These are phyloP conservation scores for Vireo griseus DNA, from an alignment of 2,797 vertebrate species.

Conservation along the genomic window DNA sequence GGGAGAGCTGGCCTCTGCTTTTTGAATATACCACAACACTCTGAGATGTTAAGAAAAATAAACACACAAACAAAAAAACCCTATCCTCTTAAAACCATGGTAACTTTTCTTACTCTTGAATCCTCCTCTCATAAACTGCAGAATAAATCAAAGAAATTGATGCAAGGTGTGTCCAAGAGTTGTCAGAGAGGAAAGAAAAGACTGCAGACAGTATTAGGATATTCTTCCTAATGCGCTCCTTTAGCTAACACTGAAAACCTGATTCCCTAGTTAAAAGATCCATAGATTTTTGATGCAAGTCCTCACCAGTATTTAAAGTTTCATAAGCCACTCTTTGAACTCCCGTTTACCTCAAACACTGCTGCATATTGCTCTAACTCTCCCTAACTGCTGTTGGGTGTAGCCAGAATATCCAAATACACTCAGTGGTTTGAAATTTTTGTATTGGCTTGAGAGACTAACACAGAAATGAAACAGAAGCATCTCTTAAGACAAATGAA, in stretches of 20 bases:
- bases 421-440: not conserved
- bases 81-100: rapidly evolving
- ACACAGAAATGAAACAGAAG: not conserved
- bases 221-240: not conserved
- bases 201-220: not conserved
- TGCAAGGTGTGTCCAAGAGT: not conserved
- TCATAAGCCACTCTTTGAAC: not conserved
- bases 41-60: not conserved
- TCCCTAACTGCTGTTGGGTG: not conserved
- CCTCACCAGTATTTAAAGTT: not conserved
- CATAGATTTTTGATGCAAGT: not conserved
- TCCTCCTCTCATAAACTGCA: not conserved
- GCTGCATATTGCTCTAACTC: not conserved
- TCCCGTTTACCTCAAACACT: not conserved
- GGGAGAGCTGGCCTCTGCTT: not conserved
- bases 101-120: not conserved
- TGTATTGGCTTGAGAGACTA: not conserved
- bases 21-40: not conserved
- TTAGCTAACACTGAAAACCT: not conserved
- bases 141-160: not conserved
- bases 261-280: not conserved
- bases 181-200: not conserved
- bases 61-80: not conserved
- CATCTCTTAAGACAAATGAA: not conserved
- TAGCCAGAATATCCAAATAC: not conserved